phyloP scores from a whole-genome alignment of 2,113 vertebrate species.

The Pycnonotus jocosus region DNA sequence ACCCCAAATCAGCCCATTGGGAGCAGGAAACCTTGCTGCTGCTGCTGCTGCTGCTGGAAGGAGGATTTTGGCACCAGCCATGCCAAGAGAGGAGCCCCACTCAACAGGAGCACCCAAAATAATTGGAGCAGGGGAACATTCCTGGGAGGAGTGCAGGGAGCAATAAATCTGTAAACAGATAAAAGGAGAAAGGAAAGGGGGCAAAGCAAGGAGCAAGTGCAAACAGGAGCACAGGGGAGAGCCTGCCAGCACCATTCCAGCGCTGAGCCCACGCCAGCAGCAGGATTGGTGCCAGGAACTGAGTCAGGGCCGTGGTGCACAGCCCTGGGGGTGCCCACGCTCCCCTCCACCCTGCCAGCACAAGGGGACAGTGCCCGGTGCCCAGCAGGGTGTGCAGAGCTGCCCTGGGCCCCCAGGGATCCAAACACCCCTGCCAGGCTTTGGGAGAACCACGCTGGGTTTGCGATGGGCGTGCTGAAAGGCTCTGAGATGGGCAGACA shows the following conservation, averaged over 20 bases:
- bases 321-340: not conserved
- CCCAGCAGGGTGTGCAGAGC: accelerated
- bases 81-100: not conserved
- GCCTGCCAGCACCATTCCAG: not conserved
- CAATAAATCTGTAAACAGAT: not conserved
- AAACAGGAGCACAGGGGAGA: not conserved
- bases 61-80: not conserved
- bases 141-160: not conserved
- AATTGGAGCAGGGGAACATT: not conserved
- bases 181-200: not conserved
- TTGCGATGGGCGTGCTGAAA: accelerated
- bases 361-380: accelerated
- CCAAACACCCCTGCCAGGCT: not conserved
- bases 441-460: accelerated
- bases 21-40: not conserved
- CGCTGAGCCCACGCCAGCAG: not conserved
- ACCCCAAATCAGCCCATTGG: not conserved
- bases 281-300: not conserved
- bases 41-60: not conserved
- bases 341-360: not conserved
- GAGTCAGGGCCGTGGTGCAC: accelerated
- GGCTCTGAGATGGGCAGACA: not conserved
- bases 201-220: not conserved
- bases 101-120: not conserved
- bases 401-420: not conserved